These are phyloP conservation scores for Eulemur rufifrons DNA, from an alignment of 2,113 vertebrate species.

Conservation along the genomic window DNA sequence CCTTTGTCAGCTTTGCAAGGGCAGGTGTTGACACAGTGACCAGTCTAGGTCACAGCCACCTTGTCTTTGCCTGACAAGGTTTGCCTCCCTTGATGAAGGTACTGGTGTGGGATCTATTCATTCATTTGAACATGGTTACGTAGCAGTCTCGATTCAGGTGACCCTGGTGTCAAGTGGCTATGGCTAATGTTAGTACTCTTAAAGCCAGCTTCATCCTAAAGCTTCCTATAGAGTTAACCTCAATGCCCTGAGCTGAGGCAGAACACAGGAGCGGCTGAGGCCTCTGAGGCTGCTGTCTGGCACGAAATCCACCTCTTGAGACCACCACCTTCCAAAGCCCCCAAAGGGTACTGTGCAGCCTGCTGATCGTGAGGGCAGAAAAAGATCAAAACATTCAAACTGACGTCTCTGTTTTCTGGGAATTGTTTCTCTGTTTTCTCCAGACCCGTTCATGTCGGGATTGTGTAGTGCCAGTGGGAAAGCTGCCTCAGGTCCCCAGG, in stretches of 20 bases:
- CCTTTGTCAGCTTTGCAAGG: neutral
- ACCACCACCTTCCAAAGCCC: neutral
- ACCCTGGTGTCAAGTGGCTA: neutral
- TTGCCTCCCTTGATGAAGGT: neutral
- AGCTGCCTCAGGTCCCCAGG: neutral
- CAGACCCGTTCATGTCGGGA: neutral
- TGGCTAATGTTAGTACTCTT: neutral
- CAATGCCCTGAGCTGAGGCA: neutral
- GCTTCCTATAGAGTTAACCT: neutral
- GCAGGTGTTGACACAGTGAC: neutral
- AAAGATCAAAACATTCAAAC: neutral
- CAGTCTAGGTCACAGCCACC: neutral
- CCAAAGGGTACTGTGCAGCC: neutral
- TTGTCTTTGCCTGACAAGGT: neutral
- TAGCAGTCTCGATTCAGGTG: neutral
- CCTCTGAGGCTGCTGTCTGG: neutral
- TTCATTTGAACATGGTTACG: neutral
- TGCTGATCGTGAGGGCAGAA: neutral
- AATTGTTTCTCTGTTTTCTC: neutral
- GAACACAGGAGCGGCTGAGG: neutral
- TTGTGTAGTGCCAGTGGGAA: rapidly evolving
- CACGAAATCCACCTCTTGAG: neutral
- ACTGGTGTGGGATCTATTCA: neutral
- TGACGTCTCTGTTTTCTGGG: neutral
- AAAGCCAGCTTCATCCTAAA: neutral